A percentile compares a stretch with the other conserved stretches of the same genome.
Evolutionary conservation across 2,113 vertebrate species (phyloP).

Genomic region (Cromileptes altivelis): DNA sequence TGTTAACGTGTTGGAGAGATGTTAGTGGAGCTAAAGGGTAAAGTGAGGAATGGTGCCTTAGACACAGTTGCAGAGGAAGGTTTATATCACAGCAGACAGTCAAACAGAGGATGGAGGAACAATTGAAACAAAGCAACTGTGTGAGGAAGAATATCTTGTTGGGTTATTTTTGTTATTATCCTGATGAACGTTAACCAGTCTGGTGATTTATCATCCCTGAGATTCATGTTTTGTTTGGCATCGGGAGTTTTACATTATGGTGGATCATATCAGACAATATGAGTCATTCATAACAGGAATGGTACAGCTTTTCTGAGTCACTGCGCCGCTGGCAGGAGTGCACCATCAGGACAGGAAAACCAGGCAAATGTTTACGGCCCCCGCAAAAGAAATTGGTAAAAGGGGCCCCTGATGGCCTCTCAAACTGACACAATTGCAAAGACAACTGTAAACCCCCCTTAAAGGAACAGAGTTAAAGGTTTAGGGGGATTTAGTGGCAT

Average conservation of each 20-base stretch:
- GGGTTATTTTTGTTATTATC: not conserved
- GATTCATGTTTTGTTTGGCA: slow-evolving; percentile 8
- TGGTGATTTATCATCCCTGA: not conserved
- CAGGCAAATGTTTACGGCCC: too few species aligned
- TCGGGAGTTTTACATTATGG: not conserved
- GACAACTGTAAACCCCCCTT: too few species aligned
- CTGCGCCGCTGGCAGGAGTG: not conserved
- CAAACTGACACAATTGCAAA: too few species aligned
- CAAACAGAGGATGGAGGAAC: slow-evolving; percentile 12
- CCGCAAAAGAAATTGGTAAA: too few species aligned
- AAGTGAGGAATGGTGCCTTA: slow-evolving; percentile 70
- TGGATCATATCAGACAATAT: not conserved
- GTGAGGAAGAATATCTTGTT: not conserved
- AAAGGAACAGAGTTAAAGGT: too few species aligned
- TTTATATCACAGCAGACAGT: slow-evolving; percentile 47
- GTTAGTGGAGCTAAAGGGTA: slow-evolving; percentile 40
- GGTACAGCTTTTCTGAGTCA: not conserved
- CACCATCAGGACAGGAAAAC: too few species aligned
- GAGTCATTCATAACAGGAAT: slow-evolving; percentile 10
- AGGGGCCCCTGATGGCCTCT: too few species aligned
- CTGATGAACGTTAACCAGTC: not conserved
- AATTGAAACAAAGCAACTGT: slow-evolving; percentile 7
- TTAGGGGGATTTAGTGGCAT: too few species aligned
- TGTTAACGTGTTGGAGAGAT: slow-evolving; percentile 38
- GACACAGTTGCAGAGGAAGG: slow-evolving; percentile 57